A percentile compares a stretch with the other conserved stretches of the same genome.
Evolutionary conservation across 1,140 invertebrate species (phyloP).

Genomic region (Reticulitermes speratus): DNA sequence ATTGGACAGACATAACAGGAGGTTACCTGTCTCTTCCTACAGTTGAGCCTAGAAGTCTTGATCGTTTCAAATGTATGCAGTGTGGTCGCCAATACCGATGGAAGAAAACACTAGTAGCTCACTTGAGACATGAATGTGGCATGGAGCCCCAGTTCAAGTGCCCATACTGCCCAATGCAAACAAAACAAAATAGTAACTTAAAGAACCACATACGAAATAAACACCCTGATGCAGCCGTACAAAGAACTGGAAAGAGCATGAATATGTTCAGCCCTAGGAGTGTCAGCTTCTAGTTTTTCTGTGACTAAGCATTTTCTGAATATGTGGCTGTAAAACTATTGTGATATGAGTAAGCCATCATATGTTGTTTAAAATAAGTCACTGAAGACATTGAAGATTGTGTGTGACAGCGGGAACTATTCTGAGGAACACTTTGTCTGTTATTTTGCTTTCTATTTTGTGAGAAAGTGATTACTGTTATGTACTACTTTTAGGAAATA

Average conservation of each 20-base stretch:
- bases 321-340: too few species aligned
- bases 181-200: conserved; percentile 35
- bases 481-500: too few species aligned
- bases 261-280: not conserved
- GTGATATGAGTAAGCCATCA: too few species aligned
- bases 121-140: conserved; percentile 37
- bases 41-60: not conserved
- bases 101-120: conserved; percentile 32
- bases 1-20: not conserved
- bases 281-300: too few species aligned
- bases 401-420: too few species aligned
- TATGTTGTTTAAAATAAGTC: too few species aligned
- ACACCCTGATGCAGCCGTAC: conserved; percentile 15
- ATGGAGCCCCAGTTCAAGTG: conserved; percentile 39
- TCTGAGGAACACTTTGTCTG: too few species aligned
- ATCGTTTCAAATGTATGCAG: conserved; percentile 26
- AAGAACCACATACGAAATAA: conserved; percentile 32
- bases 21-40: not conserved
- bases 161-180: conserved; percentile 36
- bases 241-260: not conserved
- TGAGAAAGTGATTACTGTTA: too few species aligned
- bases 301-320: too few species aligned
- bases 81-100: conserved; percentile 33
- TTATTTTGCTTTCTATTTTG: too few species aligned
- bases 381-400: too few species aligned